Conservation (phyloP, 2,888 invertebrate species). For the Amiota mariae region DNA sequence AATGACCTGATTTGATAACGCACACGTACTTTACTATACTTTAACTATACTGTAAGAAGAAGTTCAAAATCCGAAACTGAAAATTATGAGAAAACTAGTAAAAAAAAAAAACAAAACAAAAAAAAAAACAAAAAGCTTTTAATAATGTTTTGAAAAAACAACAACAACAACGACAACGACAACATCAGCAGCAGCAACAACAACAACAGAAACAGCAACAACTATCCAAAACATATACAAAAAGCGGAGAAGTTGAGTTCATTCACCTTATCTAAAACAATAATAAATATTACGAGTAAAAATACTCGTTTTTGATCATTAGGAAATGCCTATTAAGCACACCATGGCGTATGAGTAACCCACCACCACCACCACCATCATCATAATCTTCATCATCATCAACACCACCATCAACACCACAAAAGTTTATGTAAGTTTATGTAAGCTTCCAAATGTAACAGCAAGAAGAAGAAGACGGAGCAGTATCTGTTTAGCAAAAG, state of each 20-base stretch:
- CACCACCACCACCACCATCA: neutral
- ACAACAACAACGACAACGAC: neutral
- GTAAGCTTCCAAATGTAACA: slow-evolving; percentile 7
- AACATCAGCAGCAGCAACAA: too few relatives aligned
- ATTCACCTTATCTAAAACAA: slow-evolving; percentile 8
- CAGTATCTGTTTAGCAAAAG: too few relatives aligned
- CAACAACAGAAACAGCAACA: too few relatives aligned
- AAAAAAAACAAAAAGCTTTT: neutral
- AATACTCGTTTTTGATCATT: neutral
- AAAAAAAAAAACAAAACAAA: neutral
- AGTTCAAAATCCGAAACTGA: too few relatives aligned
- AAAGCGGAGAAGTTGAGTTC: neutral
- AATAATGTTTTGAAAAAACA: neutral
- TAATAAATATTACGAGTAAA: neutral
- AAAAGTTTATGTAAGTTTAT: slow-evolving; percentile 16
- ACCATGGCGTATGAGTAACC: neutral
- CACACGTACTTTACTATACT: neutral
- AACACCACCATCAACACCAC: neutral
- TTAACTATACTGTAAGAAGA: too few relatives aligned
- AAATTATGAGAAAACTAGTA: neutral
- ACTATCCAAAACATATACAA: neutral
- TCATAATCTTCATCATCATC: neutral
- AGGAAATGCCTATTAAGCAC: neutral
- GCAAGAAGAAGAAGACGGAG: neutral
- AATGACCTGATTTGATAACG: slow-evolving; percentile 7